Percentiles rank a stretch among this genome's conserved stretches.
Conservation (phyloP, 2,888 invertebrate genomes). For the Sthenelais limicola region DNA sequence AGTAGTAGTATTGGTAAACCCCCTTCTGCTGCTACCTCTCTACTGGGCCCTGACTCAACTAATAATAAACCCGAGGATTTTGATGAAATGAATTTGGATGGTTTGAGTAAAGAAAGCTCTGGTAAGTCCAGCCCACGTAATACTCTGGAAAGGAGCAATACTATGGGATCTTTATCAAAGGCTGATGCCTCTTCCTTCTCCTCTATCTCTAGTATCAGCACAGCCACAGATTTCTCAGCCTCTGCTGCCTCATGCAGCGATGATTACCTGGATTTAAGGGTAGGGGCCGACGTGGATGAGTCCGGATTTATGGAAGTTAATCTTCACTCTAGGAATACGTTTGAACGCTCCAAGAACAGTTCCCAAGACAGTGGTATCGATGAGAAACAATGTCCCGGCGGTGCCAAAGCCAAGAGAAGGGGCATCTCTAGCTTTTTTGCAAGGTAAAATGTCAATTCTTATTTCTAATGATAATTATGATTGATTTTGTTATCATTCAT, state of each 20-base stretch:
- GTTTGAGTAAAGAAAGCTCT: conserved; percentile 16
- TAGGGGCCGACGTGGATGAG: conserved; percentile 62
- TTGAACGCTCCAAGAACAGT: conserved; percentile 32
- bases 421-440: conserved; percentile 38
- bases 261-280: conserved; percentile 54
- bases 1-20: too few relatives aligned
- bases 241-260: conserved; percentile 63
- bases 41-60: too few relatives aligned
- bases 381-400: conserved; percentile 20
- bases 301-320: conserved; percentile 66
- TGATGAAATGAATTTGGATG: conserved; percentile 29
- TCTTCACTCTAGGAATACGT: conserved; percentile 59
- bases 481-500: too few relatives aligned
- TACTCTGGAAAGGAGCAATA: conserved; percentile 13
- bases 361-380: conserved; percentile 43
- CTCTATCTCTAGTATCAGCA: conserved; percentile 68
- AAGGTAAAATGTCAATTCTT: too few relatives aligned
- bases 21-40: too few relatives aligned
- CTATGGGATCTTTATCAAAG: conserved; percentile 19
- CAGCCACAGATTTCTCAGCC: conserved; percentile 65
- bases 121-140: conserved; percentile 6
- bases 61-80: conserved; percentile 21
- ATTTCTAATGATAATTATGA: too few relatives aligned
- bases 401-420: conserved; percentile 37
- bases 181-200: conserved; percentile 54